Conservation (phyloP, 2,888 invertebrate genomes). For the Erannis defoliaria region DNA sequence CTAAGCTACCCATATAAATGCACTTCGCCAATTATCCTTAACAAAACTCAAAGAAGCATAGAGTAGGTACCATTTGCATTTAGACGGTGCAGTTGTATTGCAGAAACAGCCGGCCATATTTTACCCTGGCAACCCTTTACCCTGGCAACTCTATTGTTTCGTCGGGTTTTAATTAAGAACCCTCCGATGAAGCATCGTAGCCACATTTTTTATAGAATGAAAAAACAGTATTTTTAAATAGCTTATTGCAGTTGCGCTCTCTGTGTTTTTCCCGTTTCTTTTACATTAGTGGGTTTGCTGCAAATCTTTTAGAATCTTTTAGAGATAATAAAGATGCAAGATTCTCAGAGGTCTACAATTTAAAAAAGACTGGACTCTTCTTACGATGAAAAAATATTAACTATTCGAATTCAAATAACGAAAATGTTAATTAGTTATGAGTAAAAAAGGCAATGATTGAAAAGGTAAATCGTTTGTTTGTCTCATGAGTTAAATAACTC, state of each 20-base stretch:
- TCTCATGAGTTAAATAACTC: no score
- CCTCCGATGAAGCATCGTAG: slow-evolving; percentile 62
- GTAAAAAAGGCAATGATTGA: no score
- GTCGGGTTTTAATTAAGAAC: slow-evolving; percentile 65
- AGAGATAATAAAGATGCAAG: no score
- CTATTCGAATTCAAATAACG: no score
- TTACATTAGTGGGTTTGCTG: not conserved
- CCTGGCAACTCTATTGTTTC: slow-evolving; percentile 56
- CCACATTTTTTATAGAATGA: slow-evolving; percentile 53
- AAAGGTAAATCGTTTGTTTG: no score
- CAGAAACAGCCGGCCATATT: slow-evolving; percentile 50
- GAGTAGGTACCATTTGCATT: slow-evolving; percentile 37
- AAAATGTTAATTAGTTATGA: no score
- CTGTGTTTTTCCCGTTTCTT: not conserved
- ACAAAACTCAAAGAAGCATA: not conserved
- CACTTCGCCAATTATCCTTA: slow-evolving; percentile 1
- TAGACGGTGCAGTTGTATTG: slow-evolving; percentile 49
- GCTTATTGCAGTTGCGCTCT: slow-evolving; percentile 19
- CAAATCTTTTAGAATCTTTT: not conserved
- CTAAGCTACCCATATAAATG: not conserved
- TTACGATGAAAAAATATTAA: no score
- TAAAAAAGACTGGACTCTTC: no score
- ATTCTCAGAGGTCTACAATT: no score
- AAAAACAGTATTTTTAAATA: slow-evolving; percentile 29
- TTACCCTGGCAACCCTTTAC: slow-evolving; percentile 44